phyloP scores from a whole-genome alignment of 2,113 vertebrate genomes.

The Prionailurus viverrinus region DNA sequence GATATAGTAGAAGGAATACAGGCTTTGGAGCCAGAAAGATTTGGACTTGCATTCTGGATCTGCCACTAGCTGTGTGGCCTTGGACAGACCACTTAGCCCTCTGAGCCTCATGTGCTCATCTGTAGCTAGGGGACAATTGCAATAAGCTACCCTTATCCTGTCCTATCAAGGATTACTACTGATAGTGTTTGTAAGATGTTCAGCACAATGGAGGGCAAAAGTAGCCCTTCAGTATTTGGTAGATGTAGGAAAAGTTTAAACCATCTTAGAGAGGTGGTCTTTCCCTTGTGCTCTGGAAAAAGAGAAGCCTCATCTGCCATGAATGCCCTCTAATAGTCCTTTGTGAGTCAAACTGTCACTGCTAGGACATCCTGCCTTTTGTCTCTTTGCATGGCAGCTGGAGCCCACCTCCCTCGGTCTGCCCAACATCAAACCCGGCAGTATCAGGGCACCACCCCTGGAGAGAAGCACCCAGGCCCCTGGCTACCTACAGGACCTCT shows the following conservation, averaged over 20 bases:
- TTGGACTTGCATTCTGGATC: not conserved
- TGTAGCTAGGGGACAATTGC: not conserved
- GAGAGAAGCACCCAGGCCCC: not conserved
- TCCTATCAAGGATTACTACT: not conserved
- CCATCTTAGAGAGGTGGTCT: not conserved
- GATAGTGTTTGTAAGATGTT: not conserved
- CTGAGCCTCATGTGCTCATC: not conserved
- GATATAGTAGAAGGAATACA: not conserved
- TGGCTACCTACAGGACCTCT: not conserved
- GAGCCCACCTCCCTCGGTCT: not conserved
- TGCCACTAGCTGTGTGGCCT: not conserved
- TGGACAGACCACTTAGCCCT: not conserved
- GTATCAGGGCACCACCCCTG: not conserved
- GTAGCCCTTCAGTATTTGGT: not conserved
- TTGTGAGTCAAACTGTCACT: not conserved
- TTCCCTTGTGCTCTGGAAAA: not conserved
- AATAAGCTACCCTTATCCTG: not conserved
- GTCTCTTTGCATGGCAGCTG: not conserved
- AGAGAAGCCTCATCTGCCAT: not conserved
- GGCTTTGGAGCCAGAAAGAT: constrained; percentile 14
- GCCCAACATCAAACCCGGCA: not conserved
- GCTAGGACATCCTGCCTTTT: not conserved
- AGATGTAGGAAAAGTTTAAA: not conserved
- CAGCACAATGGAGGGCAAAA: not conserved
- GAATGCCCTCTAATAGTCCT: not conserved